phyloP scores from a whole-genome alignment of 1,140 invertebrate genomes.

The Tenebrio molitor region DNA sequence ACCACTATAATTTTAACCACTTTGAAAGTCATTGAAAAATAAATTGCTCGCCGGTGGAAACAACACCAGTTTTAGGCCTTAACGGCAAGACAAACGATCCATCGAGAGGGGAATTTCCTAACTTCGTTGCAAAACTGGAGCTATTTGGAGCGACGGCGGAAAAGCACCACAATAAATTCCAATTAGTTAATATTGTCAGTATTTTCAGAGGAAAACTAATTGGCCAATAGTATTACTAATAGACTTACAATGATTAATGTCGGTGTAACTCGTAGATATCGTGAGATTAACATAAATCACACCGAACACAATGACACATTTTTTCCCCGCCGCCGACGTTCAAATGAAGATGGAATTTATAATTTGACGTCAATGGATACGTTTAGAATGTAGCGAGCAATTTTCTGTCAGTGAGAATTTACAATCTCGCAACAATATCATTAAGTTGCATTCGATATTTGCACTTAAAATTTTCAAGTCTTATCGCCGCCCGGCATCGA shows the following conservation, averaged over 20 bases:
- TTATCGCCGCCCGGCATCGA: not conserved
- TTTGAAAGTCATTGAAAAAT: no score
- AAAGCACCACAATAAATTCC: slow-evolving; percentile 35
- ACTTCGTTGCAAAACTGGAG: no score
- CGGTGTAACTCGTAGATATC: not conserved
- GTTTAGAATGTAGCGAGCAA: not conserved
- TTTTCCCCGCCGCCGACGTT: not conserved
- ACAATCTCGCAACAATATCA: not conserved
- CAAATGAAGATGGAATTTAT: not conserved
- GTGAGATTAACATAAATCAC: slow-evolving; percentile 22
- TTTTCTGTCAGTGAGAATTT: not conserved
- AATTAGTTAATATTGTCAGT: slow-evolving; percentile 33
- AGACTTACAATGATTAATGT: not conserved
- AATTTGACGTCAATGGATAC: not conserved
- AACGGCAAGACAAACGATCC: no score
- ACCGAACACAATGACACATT: slow-evolving; percentile 11
- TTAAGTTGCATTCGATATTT: not conserved
- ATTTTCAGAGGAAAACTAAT: slow-evolving; percentile 21
- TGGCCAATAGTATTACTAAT: not conserved
- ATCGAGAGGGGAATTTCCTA: no score
- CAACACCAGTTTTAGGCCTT: no score
- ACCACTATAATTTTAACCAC: no score
- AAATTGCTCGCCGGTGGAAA: no score
- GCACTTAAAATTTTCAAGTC: not conserved
- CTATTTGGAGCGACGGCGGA: not conserved